Conservation (phyloP, 2,113 vertebrate genomes). For the Barbus barbus region DNA sequence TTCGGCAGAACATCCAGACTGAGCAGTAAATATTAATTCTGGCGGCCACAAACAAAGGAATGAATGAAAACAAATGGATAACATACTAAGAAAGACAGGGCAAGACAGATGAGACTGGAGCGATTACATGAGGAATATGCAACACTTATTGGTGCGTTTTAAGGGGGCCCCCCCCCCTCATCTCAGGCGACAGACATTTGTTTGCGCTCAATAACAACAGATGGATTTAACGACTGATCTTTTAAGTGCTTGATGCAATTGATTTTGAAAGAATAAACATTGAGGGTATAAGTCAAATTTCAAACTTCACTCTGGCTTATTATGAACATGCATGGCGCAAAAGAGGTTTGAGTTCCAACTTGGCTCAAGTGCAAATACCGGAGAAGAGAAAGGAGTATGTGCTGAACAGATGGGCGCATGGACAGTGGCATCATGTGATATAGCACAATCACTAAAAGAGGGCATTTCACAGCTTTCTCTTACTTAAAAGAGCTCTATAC, state of each 20-base stretch:
- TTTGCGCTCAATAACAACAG: conserved; percentile 20
- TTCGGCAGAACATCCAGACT: conserved; percentile 50
- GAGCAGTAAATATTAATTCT: conserved; percentile 59
- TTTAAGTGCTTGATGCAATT: conserved; percentile 27
- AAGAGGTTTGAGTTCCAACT: background rate
- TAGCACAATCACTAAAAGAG: background rate
- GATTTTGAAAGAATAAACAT: background rate
- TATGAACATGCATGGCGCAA: conserved; percentile 11
- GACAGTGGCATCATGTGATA: conserved; percentile 23
- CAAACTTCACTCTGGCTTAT: background rate
- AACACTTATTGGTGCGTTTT: conserved; percentile 33
- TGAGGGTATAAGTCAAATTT: background rate
- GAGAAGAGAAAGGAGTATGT: background rate
- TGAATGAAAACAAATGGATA: conserved; percentile 35
- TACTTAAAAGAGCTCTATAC: background rate
- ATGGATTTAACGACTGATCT: background rate
- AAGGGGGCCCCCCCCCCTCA: background rate
- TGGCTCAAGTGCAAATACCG: background rate
- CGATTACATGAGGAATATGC: conserved; percentile 46
- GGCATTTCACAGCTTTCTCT: background rate
- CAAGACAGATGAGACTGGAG: conserved; percentile 11
- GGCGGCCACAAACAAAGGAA: conserved; percentile 33
- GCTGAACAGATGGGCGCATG: conserved; percentile 54
- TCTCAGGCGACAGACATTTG: conserved; percentile 32
- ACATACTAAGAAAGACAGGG: conserved; percentile 41